phyloP scores from a whole-genome alignment of 2,113 vertebrate genomes.

The Corythornis madagascariensis region DNA sequence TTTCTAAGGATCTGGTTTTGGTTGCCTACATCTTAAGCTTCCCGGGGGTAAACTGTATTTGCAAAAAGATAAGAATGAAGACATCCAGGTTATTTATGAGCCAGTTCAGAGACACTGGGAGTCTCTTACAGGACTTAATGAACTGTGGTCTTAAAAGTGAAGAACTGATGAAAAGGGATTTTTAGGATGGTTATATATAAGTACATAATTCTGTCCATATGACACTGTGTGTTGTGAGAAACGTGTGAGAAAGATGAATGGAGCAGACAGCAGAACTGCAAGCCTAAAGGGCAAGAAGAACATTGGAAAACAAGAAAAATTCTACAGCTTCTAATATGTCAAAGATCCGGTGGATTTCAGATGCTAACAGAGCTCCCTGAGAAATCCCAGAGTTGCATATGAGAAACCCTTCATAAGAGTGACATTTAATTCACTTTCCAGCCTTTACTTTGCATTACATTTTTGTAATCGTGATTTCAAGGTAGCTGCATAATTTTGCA shows the following conservation, averaged over 20 bases:
- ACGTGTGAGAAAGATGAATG: neutral
- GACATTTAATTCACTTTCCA: neutral
- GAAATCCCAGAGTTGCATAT: neutral
- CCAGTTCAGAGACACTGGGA: neutral
- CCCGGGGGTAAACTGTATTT: neutral
- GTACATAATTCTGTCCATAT: neutral
- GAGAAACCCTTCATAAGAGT: neutral
- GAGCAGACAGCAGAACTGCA: neutral
- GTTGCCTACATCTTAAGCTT: neutral
- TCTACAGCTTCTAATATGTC: neutral
- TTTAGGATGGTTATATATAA: neutral
- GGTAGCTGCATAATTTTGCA: conserved; percentile 49
- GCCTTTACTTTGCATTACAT: neutral
- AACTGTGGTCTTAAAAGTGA: neutral
- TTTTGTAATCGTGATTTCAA: conserved; percentile 27
- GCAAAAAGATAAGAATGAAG: neutral
- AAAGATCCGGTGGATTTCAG: neutral
- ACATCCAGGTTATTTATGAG: neutral
- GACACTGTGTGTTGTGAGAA: neutral
- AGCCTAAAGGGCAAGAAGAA: neutral
- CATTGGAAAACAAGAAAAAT: neutral
- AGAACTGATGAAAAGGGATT: neutral
- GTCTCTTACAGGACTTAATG: too few relatives aligned
- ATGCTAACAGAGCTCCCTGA: neutral
- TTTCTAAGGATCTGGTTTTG: neutral